Evolutionary conservation across 1,140 invertebrate genomes (phyloP), one percentile per base, ranked within the genome.

Genomic region (Sipha flava): DNA sequence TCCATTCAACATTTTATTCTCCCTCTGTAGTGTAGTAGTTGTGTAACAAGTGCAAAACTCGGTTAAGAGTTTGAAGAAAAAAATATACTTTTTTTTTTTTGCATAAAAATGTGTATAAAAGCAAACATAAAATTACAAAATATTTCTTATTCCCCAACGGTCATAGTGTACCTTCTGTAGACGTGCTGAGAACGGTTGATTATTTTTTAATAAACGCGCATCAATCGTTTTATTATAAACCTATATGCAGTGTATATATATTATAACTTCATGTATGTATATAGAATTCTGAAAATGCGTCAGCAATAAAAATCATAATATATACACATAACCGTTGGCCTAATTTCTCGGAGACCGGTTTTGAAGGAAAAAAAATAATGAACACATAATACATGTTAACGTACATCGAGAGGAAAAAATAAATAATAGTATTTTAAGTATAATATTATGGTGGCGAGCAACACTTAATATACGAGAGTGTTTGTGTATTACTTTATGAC

Each of bases 1-100:
- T 77, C 14, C 52, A 77, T 77, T 77, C 73, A 77, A 77, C 43
- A 77, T 23, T n/a, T n/a, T 59, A 4, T 54, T 18, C 34, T 18
- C 47, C 52, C 72, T 75, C 49, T n/a, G 7, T n/a, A n/a, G n/a
- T n/a, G n/a, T n/a, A n/a, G n/a, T 40, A 1, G 23, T 21, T 9
- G 16, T 66, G 62, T 34, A 66, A 66, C 62, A 66, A 66, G 66
- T 43, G 43, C 29, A n/a, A 70, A 70, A 47, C 23, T 47, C 23
- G 23, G 23, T 45, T 1, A 16, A 45, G 34, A 43, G 64, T 26
- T 66, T 68, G 31, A n/a, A 62, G n/a, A 62, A 64, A 31, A 59
- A 62, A 62, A n/a, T 40, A 40, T 40, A 40, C n/a, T n/a, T n/a
- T n/a, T n/a, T n/a, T n/a, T n/a, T n/a, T n/a, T n/a, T n/a, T n/a